Evolutionary conservation across 2,888 invertebrate genomes (phyloP), one percentile per base, ranked within the genome.

Genomic region (Xanthia icteritia): DNA sequence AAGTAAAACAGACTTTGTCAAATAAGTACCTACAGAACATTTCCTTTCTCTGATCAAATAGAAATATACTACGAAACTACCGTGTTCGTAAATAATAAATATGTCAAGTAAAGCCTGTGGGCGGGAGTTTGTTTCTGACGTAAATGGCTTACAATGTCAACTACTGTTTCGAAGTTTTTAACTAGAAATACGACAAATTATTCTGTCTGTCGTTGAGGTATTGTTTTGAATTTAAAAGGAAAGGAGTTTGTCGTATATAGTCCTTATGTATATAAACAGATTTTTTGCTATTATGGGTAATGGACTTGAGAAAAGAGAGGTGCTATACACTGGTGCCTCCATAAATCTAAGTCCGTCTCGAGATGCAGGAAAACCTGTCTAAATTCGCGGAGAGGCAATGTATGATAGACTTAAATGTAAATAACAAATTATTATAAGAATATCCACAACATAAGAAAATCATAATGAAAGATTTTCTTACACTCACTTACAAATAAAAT

Each of bases 81-180:
- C 5, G 42, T 48, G 69, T 71, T 66, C 76, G 76, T 83, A 81
- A 85, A 83, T 83, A 81, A 86, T 79, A 81, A 87, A 86, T 83
- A 73, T 79, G 76, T 83, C 87, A 81, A 66, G 56, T 39, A 39
- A 69, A 83, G 67, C 60, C 69, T 23, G 76, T n/a, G 73, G 73
- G 78, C 15, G 76, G 56, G 60, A 80, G 66, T 74, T 77, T 77
- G 73, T 77, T 66, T 51, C 2, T 76, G 80, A 83, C 78, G 70
- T 76, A 71, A 86, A 73, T 68, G 48, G 85, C 69, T 86, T 83
- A 86, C 77, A 69, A 63, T 77, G 80, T 77, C 75, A 73, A 45
- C 51, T 58, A 45, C 15, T 60, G 60, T 72, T 81, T 36, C 13
- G 17, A 75, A 77, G 73, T 86, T 82, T 84, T 80, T 86, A 73